phyloP scores from a whole-genome alignment of 2,113 vertebrate genomes.

The Leuciscus idus region DNA sequence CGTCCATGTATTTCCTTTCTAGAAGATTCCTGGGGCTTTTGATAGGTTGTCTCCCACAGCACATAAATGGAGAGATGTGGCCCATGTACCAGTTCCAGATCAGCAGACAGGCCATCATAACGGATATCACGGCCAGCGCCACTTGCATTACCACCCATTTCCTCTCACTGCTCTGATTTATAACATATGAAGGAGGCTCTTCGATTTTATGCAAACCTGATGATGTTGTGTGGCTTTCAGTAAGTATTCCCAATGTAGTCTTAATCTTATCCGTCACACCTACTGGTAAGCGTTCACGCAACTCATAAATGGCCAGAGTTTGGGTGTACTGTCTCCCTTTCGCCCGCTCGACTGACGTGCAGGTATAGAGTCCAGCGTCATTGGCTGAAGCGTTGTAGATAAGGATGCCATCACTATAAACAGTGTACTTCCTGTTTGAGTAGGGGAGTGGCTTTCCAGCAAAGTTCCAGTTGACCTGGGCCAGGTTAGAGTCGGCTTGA shows the following conservation, averaged over 20 bases:
- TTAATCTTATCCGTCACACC: slow-evolving; percentile 10
- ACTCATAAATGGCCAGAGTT: slow-evolving; percentile 61
- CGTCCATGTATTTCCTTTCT: background rate
- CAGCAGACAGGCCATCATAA: slow-evolving; percentile 65
- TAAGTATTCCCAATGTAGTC: background rate
- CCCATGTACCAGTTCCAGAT: slow-evolving; percentile 66
- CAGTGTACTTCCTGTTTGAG: slow-evolving; percentile 65
- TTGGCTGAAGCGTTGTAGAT: slow-evolving; percentile 63
- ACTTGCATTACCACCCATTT: slow-evolving; percentile 63
- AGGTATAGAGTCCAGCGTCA: slow-evolving; percentile 69
- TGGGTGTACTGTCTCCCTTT: slow-evolving; percentile 58
- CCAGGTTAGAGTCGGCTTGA: slow-evolving; percentile 72
- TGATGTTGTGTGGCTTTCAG: background rate
- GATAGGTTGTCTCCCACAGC: slow-evolving; percentile 6
- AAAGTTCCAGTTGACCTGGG: slow-evolving; percentile 68
- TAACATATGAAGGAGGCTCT: background rate
- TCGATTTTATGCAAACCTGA: slow-evolving; percentile 35
- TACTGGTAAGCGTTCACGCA: slow-evolving; percentile 52
- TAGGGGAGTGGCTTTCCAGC: slow-evolving; percentile 54
- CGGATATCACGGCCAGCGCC: slow-evolving; percentile 59
- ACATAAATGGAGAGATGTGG: slow-evolving; percentile 37
- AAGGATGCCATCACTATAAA: slow-evolving; percentile 67
- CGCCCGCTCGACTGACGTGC: slow-evolving; percentile 66
- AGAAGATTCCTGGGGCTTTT: background rate
- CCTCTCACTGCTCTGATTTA: slow-evolving; percentile 30